These are phyloP conservation scores for Mustela nigripes DNA, from an alignment of 2,113 vertebrate species.

Conservation along the genomic window DNA sequence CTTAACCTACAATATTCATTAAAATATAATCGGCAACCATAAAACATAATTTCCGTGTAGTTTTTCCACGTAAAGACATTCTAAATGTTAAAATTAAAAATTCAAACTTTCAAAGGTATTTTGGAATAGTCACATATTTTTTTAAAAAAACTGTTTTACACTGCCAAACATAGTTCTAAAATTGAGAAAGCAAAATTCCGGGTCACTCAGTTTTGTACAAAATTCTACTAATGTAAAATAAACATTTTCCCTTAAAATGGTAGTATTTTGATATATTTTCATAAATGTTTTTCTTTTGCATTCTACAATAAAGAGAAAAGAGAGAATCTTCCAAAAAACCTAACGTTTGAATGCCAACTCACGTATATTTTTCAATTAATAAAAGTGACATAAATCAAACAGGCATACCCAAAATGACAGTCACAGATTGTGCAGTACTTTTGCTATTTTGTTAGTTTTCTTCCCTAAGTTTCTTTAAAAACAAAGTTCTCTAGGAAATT, in stretches of 20 bases:
- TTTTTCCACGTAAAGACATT: background rate
- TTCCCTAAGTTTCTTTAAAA: conserved; percentile 45
- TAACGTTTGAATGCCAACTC: conserved; percentile 22
- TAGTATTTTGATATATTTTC: conserved; percentile 33
- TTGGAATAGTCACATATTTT: background rate
- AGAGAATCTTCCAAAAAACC: background rate
- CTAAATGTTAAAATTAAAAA: conserved; percentile 21
- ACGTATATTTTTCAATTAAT: conserved; percentile 3
- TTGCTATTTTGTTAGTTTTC: conserved; percentile 11
- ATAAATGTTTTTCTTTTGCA: background rate
- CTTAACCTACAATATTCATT: background rate
- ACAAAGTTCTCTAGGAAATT: conserved; percentile 86
- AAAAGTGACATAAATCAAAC: conserved; percentile 33
- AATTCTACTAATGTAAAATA: conserved; percentile 15
- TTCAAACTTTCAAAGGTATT: conserved; percentile 30
- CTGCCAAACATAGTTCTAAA: background rate
- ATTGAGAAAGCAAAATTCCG: conserved; percentile 56
- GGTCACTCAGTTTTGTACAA: conserved; percentile 1
- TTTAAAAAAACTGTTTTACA: background rate
- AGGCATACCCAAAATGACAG: background rate
- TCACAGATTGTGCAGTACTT: conserved; percentile 25
- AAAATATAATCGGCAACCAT: background rate
- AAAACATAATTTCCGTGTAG: background rate
- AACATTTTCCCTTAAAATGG: conserved; percentile 27
- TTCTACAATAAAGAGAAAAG: conserved; percentile 42